These are phyloP conservation scores for Lepisosteus oculatus DNA, from an alignment of 2,113 vertebrate genomes.

Conservation along the genomic window DNA sequence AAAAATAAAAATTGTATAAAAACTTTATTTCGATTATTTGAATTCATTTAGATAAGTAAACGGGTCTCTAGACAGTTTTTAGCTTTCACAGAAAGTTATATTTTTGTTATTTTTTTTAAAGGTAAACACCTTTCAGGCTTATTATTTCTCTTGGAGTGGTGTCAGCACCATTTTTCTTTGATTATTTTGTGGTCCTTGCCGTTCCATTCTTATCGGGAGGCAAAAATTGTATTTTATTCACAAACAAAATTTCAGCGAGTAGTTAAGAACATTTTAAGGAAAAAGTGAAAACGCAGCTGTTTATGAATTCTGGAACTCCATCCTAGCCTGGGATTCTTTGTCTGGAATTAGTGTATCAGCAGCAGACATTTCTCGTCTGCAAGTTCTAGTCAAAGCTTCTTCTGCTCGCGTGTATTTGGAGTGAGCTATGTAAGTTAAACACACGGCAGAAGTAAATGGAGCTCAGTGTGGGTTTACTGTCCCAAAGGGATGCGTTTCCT, in stretches of 20 bases:
- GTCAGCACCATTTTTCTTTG: no score
- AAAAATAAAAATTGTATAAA: no score
- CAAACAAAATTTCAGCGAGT: background rate
- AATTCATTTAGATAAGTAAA: no score
- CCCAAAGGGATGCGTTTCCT: slow-evolving; percentile 22
- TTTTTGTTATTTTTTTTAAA: no score
- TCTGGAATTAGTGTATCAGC: slow-evolving; percentile 13
- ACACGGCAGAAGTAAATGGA: slow-evolving; percentile 35
- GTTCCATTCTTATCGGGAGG: no score
- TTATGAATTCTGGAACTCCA: slow-evolving; percentile 13
- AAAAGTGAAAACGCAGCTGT: background rate
- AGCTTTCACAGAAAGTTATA: no score
- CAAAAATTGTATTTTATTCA: no score
- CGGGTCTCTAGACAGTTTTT: no score
- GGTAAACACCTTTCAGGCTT: no score
- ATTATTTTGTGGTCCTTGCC: no score
- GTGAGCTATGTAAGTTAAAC: slow-evolving; percentile 23
- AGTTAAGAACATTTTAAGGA: background rate
- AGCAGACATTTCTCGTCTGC: slow-evolving; percentile 25
- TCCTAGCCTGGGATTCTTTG: slow-evolving; percentile 19
- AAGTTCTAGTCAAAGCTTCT: slow-evolving; percentile 23
- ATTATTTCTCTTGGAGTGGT: no score
- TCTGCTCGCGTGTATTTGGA: slow-evolving; percentile 14
- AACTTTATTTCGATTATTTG: no score
- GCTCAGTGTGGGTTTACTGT: slow-evolving; percentile 34